Evolutionary conservation across 2,113 vertebrate genomes (phyloP), one percentile per base, ranked within the genome.

Genomic region (Chionodraco myersi): DNA sequence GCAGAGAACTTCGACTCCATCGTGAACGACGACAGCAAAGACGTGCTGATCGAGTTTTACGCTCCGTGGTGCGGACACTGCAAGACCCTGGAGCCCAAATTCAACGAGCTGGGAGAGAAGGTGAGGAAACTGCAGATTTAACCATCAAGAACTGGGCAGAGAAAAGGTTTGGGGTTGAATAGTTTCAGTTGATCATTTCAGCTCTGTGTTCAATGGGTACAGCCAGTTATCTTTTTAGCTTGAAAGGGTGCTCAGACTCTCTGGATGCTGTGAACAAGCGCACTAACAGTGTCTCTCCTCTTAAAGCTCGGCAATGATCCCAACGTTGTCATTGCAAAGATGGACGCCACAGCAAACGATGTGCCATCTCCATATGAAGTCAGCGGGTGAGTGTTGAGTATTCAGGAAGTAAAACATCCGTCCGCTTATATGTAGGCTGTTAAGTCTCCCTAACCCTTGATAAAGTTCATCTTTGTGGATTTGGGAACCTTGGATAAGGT

Each of bases 11-110:
- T 99, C 58, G 97, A 99, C 83, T 94, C 97, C 76, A 95, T 99
- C 15, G 98, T 99, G 13, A 99, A 99, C 21, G 96, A 96, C 30
- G 96, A 97, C 79, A 92, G 94, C 89, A 99, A 99, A 93, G 98
- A 99, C 63, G 98, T 98, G 9, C 95, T 99, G 72, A 96, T 99
- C 70, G 98, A 99, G 90, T 99, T 99, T 77, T 99, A 99, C 0
- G 98, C 98, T 1, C 98, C 98, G 0, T 99, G 98, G 98, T 99
- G 98, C 9, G 98, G 98, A 72, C 98, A 99, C 86, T 99, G 98
- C 94, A 99, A 99, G 94, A 99, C 94, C 80, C 93, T 99, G 93
- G 98, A 99, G 83, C 98, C 98, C 62, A 99, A 99, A 75, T 99
- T 96, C 92, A 97, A 95, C 54, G 98, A 99, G 87, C 16, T 99